These are phyloP conservation scores for Seriola rivoliana DNA, from an alignment of 2,113 vertebrate genomes.

Conservation along the genomic window DNA sequence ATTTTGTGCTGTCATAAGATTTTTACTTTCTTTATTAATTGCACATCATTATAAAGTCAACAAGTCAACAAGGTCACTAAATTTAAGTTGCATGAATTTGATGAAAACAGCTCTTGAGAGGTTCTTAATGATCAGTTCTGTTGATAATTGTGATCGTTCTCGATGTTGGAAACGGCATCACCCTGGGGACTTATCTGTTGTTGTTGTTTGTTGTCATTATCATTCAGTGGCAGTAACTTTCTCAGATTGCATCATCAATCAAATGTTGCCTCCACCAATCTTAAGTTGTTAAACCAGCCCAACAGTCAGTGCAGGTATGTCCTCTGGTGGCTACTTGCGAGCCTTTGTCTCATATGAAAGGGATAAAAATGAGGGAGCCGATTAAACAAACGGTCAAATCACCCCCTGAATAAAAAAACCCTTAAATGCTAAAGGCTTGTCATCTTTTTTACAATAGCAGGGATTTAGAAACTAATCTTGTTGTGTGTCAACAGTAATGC, in stretches of 20 bases:
- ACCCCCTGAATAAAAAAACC: not conserved
- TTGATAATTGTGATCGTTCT: not conserved
- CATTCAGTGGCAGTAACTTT: constrained; percentile 1
- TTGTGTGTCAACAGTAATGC: constrained; percentile 43
- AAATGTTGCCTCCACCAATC: not conserved
- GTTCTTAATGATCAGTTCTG: not conserved
- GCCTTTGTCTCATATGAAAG: constrained; percentile 18
- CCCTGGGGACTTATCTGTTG: not conserved
- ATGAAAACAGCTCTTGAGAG: not conserved
- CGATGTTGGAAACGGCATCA: not conserved
- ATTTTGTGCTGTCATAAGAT: not conserved
- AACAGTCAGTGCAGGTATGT: constrained; percentile 17
- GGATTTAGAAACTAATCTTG: constrained; percentile 17
- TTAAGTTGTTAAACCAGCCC: constrained; percentile 27
- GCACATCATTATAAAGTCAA: not conserved
- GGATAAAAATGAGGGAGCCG: not conserved
- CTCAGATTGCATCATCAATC: constrained; percentile 26
- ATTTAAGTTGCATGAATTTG: not conserved
- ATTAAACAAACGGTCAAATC: constrained; percentile 33
- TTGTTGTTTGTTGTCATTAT: not conserved
- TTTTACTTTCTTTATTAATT: not conserved
- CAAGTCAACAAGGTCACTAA: not conserved
- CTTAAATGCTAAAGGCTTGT: constrained; percentile 4
- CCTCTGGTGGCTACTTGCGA: not conserved
- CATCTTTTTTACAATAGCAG: not conserved